phyloP scores from a whole-genome alignment of 2,113 vertebrate species.

The Neotoma lepida region DNA sequence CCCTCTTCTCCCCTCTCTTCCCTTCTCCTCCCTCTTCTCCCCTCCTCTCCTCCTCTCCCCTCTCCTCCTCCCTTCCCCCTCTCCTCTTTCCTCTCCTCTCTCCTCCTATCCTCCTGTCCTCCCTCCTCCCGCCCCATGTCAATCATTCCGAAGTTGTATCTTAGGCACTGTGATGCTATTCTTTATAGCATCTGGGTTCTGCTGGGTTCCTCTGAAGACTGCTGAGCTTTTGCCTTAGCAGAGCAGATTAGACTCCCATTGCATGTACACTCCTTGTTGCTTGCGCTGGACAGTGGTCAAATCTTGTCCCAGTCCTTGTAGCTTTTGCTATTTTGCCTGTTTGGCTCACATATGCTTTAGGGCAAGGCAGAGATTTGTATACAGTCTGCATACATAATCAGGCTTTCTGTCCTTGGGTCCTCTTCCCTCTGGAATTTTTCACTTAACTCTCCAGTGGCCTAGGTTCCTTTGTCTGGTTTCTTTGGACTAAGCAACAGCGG shows the following conservation, averaged over 20 bases:
- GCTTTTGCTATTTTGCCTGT: neutral
- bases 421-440: neutral
- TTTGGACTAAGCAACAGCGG: neutral
- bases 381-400: no score
- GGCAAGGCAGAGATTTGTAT: neutral
- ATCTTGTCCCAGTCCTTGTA: neutral
- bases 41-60: neutral
- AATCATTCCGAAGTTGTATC: neutral
- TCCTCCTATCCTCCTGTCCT: no score
- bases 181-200: neutral
- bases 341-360: neutral
- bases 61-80: no score
- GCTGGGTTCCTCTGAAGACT: neutral
- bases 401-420: neutral
- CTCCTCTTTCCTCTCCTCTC: no score
- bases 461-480: neutral
- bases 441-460: neutral
- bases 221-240: neutral
- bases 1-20: neutral
- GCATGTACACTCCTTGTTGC: neutral
- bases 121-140: fast-evolving
- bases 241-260: neutral
- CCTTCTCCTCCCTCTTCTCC: no score
- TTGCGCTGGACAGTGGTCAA: neutral
- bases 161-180: neutral